Percentiles rank a stretch among this genome's conserved stretches.
Evolutionary conservation across 2,113 vertebrate genomes (phyloP).

Genomic region (Cheilinus undulatus): DNA sequence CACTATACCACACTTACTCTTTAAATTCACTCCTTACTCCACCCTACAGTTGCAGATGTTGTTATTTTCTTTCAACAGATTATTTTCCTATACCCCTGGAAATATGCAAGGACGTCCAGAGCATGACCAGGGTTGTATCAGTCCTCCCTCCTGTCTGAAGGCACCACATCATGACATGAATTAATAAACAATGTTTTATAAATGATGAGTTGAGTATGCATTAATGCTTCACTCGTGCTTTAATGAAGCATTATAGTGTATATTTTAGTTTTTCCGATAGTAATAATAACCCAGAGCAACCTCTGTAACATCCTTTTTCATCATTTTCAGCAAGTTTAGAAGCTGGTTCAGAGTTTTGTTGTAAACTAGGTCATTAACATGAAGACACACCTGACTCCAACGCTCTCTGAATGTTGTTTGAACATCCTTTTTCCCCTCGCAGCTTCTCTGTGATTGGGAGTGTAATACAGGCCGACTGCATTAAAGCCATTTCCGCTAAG

Average conservation of each 20-base stretch:
- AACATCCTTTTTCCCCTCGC: conserved; percentile 55
- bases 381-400: conserved; percentile 62
- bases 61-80: too few species aligned
- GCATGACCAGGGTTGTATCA: too few species aligned
- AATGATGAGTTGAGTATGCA: too few species aligned
- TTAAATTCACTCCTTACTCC: not conserved
- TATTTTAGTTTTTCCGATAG: too few species aligned
- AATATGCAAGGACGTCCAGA: too few species aligned
- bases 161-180: too few species aligned
- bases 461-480: conserved; percentile 78
- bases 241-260: too few species aligned
- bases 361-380: conserved; percentile 71
- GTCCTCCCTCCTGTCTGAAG: too few species aligned
- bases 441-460: conserved; percentile 66
- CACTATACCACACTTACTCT: not conserved
- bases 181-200: too few species aligned
- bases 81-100: too few species aligned
- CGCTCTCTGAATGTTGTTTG: conserved; percentile 66
- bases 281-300: conserved; percentile 1
- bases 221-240: too few species aligned
- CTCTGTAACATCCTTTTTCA: not conserved
- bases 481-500: conserved; percentile 81
- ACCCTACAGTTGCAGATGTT: too few species aligned
- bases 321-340: conserved; percentile 13
- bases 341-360: conserved; percentile 41